Conservation (phyloP, 2,888 invertebrate species). For the Tethea ocularis region DNA sequence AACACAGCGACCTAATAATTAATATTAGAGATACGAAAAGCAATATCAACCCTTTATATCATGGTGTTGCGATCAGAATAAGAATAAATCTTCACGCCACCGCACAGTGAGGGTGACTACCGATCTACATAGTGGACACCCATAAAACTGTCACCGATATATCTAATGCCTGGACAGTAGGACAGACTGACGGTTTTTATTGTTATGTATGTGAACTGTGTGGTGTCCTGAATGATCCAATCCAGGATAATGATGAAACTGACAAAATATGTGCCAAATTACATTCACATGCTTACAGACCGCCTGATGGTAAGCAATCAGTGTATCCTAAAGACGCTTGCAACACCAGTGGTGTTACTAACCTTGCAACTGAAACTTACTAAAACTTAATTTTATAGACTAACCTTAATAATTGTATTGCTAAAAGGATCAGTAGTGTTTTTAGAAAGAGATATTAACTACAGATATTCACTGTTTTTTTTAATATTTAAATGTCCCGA, state of each 20-base stretch:
- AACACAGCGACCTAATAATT: no score
- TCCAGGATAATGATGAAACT: neutral
- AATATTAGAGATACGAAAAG: constrained; percentile 6
- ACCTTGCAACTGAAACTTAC: no score
- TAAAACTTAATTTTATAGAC: no score
- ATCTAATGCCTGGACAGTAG: constrained; percentile 52
- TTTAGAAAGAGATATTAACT: no score
- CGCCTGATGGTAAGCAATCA: no score
- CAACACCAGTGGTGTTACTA: no score
- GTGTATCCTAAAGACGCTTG: no score
- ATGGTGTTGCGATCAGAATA: constrained; percentile 41
- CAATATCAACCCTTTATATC: constrained; percentile 40
- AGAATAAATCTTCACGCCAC: constrained; percentile 49
- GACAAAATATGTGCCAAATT: neutral
- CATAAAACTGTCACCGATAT: constrained; percentile 64
- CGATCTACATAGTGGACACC: constrained; percentile 42
- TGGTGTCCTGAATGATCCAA: neutral
- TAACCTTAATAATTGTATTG: no score
- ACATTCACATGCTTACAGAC: no score
- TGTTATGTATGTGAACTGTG: constrained; percentile 24
- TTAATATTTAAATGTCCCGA: no score
- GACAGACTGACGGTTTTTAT: constrained; percentile 43
- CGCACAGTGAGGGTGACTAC: constrained; percentile 38
- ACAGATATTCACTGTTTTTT: no score
- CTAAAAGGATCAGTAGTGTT: no score